A percentile compares a stretch with the other conserved stretches of the same genome.
These are phyloP conservation scores for Tragelaphus strepsiceros DNA, from an alignment of 2,113 vertebrate species.

Conservation along the genomic window DNA sequence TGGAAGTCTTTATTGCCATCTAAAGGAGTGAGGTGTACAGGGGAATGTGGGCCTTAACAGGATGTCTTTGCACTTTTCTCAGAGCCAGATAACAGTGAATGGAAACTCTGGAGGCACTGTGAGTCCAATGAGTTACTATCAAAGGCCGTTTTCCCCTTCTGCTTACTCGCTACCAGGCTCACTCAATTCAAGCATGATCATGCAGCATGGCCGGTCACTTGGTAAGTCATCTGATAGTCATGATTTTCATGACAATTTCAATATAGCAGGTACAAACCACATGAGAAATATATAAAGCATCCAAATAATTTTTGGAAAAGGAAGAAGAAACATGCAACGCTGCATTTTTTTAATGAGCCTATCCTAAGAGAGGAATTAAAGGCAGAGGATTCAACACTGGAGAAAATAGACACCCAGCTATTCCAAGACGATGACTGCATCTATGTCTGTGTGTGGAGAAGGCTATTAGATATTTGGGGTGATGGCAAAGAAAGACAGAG, in stretches of 20 bases:
- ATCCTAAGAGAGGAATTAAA: not conserved
- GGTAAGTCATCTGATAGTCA: conserved; percentile 80
- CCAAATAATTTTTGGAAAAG: not conserved
- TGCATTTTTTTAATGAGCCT: not conserved
- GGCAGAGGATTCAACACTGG: not conserved
- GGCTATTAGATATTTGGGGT: not conserved
- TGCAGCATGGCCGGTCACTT: conserved; percentile 88
- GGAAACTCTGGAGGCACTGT: conserved; percentile 84
- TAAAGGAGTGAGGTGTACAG: not conserved
- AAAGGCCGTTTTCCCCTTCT: conserved; percentile 91
- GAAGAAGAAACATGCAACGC: not conserved
- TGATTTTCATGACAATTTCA: not conserved
- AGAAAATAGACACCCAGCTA: not conserved
- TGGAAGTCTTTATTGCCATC: not conserved
- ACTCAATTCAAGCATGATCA: conserved; percentile 84
- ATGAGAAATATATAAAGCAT: not conserved
- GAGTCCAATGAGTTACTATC: conserved; percentile 87
- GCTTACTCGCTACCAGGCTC: conserved; percentile 88
- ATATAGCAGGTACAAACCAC: not conserved
- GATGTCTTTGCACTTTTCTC: conserved; percentile 73
- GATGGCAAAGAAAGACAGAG: not conserved
- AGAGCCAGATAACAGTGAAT: conserved; percentile 94
- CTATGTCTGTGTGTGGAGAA: not conserved
- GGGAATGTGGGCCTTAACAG: conserved; percentile 59
- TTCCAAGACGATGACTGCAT: not conserved